These are phyloP conservation scores for Rhagonycha fulva DNA, from an alignment of 2,888 invertebrate genomes.

Conservation along the genomic window DNA sequence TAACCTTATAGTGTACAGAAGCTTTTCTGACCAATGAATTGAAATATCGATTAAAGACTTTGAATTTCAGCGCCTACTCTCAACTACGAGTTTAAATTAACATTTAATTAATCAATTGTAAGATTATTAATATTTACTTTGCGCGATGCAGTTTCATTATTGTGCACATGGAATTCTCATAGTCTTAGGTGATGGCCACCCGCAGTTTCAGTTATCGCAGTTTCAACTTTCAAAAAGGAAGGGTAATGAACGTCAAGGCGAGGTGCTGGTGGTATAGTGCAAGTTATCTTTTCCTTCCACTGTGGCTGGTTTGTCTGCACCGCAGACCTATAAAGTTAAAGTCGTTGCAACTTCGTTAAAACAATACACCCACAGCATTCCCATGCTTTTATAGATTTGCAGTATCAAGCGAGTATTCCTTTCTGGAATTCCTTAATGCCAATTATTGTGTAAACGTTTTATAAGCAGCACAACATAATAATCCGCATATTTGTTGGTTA, in stretches of 20 bases:
- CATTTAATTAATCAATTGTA: constrained; percentile 26
- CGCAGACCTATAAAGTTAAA: constrained; percentile 31
- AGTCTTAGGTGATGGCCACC: constrained; percentile 27
- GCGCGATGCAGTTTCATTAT: constrained; percentile 19
- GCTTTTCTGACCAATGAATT: constrained; percentile 15
- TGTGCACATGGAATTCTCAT: constrained; percentile 17
- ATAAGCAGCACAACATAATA: constrained; percentile 16
- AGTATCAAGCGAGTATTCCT: constrained; percentile 18
- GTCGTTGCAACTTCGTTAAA: constrained; percentile 18
- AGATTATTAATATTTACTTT: constrained; percentile 18
- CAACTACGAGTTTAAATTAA: constrained; percentile 12
- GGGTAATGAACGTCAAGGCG: constrained; percentile 23
- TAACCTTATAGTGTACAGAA: constrained; percentile 18
- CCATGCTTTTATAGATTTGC: constrained; percentile 29
- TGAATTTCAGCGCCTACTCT: constrained; percentile 23
- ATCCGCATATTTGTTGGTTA: constrained; percentile 3
- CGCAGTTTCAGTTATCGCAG: constrained; percentile 23
- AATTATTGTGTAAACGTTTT: constrained; percentile 15
- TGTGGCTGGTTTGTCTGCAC: constrained; percentile 27
- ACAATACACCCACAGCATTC: constrained; percentile 34
- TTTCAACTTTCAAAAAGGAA: constrained; percentile 23
- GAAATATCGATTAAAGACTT: constrained; percentile 22
- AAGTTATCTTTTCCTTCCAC: constrained; percentile 20
- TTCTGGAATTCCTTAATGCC: constrained; percentile 25
- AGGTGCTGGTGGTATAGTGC: constrained; percentile 6